Base-by-base conservation (phyloP, 2,797 vertebrate genomes). In the Phataginus tetradactyla region DNA sequence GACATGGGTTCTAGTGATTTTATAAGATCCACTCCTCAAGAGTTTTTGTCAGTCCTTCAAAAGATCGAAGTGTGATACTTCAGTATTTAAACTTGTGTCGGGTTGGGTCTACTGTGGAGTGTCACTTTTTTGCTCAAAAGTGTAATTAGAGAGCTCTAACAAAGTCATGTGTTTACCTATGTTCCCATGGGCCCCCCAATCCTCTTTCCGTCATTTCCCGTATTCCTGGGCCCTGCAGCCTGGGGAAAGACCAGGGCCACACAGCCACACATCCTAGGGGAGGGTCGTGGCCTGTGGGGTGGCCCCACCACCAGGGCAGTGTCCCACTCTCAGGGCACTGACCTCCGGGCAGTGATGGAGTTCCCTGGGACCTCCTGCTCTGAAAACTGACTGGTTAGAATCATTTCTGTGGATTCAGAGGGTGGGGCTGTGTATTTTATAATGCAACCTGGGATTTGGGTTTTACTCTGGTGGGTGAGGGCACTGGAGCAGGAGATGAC, bases 201-300 rank as follows among this genome's bases (percentile, higher is more conserved):
- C 75, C 25, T 86, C 61, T 7, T 39, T 32, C 53, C 75, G 10
- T 37, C 7, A 34, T 59, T 25, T 3, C 5, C 32, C 0, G 0
- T 0, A 25, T 7, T 37, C 37, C 1, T 1, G 72, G 34, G 6
- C 57, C 17, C 2, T 18, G 34, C 4, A 23, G 12, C 0, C 0
- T 2, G 7, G 3, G 29, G 42, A 37, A 23, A 7, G 18, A 9
- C 34, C 23, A 7, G 84, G 18, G 61, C 27, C 23, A 2, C 37
- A 61, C n/a, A 9, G 37, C 42, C 12, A 15, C 29, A 7, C 1
- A 1, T 34, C 9, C 8, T 6, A 3, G 18, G 74, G 23, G 57
- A 3, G 25, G 32, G 51, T 55, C 42, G 29, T 20, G 51, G 49
- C 34, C 63, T 45, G 18, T 0, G 11, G 27, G 18, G 23, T 15